These are phyloP conservation scores for Anser cygnoides DNA, from an alignment of 2,113 vertebrate genomes.

Conservation along the genomic window DNA sequence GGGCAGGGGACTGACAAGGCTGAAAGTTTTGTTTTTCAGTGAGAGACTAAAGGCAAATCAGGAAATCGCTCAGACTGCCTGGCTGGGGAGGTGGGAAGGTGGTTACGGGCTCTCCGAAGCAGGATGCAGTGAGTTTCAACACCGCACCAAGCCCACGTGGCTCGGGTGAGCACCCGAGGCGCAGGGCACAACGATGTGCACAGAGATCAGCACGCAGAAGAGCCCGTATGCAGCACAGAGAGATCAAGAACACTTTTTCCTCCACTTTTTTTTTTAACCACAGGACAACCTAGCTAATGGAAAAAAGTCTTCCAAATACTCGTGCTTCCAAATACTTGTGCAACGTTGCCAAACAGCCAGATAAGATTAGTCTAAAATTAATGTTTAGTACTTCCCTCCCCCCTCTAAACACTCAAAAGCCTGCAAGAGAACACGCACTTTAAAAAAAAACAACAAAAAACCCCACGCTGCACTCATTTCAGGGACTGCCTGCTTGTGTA, in stretches of 20 bases:
- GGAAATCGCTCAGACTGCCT: not conserved
- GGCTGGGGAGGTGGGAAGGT: not conserved
- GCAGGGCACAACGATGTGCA: not conserved
- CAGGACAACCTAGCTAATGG: not conserved
- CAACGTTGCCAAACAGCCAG: not conserved
- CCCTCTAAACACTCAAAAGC: not conserved
- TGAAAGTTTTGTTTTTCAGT: not conserved
- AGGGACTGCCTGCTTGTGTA: not conserved
- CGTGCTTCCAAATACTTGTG: not conserved
- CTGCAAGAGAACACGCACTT: not conserved
- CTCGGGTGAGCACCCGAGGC: not conserved
- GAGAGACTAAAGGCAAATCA: not conserved
- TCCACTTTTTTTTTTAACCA: not conserved
- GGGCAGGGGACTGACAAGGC: not conserved
- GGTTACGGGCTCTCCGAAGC: not conserved
- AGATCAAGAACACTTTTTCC: not conserved
- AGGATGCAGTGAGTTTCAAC: not conserved
- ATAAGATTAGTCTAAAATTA: not conserved
- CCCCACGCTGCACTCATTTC: not conserved
- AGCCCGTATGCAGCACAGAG: not conserved
- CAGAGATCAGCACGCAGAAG: not conserved
- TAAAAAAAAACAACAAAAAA: not conserved
- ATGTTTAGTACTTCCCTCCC: not conserved
- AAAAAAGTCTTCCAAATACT: not conserved
- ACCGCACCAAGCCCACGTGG: not conserved